phyloP scores from a whole-genome alignment of 2,113 vertebrate genomes.

The Centropristis striata region DNA sequence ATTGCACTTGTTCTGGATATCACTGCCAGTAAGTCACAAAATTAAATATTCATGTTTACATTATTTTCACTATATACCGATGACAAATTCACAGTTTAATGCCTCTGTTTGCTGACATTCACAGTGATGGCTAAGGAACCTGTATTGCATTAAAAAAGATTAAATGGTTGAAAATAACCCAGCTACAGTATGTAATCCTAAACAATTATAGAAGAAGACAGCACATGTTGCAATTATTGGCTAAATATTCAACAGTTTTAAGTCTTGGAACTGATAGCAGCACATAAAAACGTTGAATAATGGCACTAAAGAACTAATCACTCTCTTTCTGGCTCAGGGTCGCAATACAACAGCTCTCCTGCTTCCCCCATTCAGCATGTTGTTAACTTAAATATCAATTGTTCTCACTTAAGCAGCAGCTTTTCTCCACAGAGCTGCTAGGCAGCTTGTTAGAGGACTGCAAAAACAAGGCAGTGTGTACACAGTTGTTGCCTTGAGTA shows the following conservation, averaged over 20 bases:
- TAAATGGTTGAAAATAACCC: neutral
- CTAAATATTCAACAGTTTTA: slow-evolving; percentile 11
- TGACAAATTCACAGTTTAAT: neutral
- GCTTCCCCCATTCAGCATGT: slow-evolving; percentile 47
- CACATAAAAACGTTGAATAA: slow-evolving; percentile 30
- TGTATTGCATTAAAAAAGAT: slow-evolving; percentile 1
- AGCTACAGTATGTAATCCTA: no score
- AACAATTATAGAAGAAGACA: neutral
- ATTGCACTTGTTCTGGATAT: no score
- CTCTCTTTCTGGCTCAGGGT: slow-evolving; percentile 30
- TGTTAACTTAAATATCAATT: slow-evolving; percentile 69
- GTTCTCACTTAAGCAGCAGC: slow-evolving; percentile 51
- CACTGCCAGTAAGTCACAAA: neutral
- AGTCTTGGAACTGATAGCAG: neutral
- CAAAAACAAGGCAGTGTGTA: slow-evolving; percentile 31
- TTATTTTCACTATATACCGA: neutral
- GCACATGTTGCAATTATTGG: neutral
- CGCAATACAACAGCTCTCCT: slow-evolving; percentile 22
- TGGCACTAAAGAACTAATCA: slow-evolving; percentile 24
- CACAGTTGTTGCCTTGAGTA: slow-evolving; percentile 40
- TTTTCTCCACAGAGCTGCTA: slow-evolving; percentile 35
- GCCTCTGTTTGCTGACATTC: neutral
- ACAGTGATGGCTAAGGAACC: neutral
- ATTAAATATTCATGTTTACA: neutral
- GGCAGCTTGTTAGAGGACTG: slow-evolving; percentile 49